A percentile compares a stretch with the other conserved stretches of the same genome.
These are phyloP conservation scores for Priocnemis perturbator DNA, from an alignment of 2,888 invertebrate species.

Conservation along the genomic window DNA sequence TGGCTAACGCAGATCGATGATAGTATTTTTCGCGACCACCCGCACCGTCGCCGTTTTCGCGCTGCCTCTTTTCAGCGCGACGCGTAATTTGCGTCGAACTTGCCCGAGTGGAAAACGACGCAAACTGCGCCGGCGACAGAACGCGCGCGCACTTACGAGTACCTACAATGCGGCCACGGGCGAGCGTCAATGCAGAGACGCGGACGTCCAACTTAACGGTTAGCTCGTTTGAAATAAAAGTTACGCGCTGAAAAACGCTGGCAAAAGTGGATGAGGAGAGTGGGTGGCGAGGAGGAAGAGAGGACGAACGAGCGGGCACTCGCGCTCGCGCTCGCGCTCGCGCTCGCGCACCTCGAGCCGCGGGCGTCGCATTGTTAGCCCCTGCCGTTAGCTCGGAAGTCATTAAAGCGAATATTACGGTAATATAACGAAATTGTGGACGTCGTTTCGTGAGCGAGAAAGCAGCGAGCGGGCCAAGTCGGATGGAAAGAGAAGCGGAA, in stretches of 20 bases:
- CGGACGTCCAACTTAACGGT: background rate
- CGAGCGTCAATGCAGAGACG: no score
- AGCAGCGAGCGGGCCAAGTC: background rate
- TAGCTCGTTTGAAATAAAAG: slow-evolving; percentile 2
- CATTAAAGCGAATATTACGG: slow-evolving; percentile 59
- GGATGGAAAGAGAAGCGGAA: slow-evolving; percentile 19
- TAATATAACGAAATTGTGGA: slow-evolving; percentile 56
- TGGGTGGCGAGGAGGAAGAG: background rate
- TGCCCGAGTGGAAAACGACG: no score
- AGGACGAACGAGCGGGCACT: no score
- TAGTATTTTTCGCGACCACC: no score
- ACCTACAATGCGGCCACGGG: no score
- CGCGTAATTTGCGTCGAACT: no score
- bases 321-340: no score
- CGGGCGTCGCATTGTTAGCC: slow-evolving; percentile 29
- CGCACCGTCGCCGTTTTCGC: no score
- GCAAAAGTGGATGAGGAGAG: slow-evolving; percentile 1
- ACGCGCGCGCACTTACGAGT: no score
- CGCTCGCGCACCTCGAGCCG: slow-evolving; percentile 18
- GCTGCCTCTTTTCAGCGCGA: no score
- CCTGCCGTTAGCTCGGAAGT: slow-evolving; percentile 26
- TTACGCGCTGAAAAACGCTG: slow-evolving; percentile 1
- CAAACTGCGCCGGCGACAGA: no score
- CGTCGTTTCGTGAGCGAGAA: slow-evolving; percentile 21
- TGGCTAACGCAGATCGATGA: no score